Evolutionary conservation across 2,888 invertebrate genomes (phyloP).

Genomic region (Melinopterus prodromus): DNA sequence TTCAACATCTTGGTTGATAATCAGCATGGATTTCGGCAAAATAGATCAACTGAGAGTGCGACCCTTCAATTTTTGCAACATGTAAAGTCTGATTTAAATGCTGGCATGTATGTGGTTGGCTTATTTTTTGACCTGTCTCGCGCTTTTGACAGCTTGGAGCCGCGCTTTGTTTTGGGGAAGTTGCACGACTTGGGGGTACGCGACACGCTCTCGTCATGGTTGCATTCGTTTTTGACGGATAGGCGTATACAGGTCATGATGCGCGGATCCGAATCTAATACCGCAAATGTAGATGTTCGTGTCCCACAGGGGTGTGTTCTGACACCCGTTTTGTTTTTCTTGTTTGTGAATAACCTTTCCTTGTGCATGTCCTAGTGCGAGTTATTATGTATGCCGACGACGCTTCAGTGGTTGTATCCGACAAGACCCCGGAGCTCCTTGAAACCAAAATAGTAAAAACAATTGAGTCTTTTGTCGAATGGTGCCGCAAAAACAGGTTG

Average conservation of each 20-base stretch:
- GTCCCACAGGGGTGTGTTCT: background rate
- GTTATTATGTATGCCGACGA: background rate
- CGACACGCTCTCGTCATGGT: background rate
- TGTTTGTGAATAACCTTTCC: background rate
- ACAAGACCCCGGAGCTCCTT: background rate
- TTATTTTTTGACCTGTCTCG: background rate
- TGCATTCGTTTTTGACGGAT: background rate
- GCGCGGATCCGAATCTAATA: background rate
- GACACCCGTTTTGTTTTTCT: background rate
- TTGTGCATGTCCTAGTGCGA: background rate
- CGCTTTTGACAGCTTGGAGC: background rate
- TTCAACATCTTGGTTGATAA: no score
- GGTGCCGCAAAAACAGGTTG: background rate
- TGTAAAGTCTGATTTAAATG: background rate
- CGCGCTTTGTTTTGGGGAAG: background rate
- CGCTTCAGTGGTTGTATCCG: background rate
- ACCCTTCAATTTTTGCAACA: background rate
- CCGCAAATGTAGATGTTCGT: background rate
- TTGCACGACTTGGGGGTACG: no score
- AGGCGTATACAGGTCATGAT: background rate
- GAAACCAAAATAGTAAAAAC: background rate
- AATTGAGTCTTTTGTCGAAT: background rate
- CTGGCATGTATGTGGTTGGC: background rate
- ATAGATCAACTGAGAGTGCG: background rate
- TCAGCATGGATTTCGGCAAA: background rate